Evolutionary conservation across 92 coral and sea anemone genomes (phyloP), one percentile per base, ranked within the genome.

Genomic region (Bergia puertoricense): DNA sequence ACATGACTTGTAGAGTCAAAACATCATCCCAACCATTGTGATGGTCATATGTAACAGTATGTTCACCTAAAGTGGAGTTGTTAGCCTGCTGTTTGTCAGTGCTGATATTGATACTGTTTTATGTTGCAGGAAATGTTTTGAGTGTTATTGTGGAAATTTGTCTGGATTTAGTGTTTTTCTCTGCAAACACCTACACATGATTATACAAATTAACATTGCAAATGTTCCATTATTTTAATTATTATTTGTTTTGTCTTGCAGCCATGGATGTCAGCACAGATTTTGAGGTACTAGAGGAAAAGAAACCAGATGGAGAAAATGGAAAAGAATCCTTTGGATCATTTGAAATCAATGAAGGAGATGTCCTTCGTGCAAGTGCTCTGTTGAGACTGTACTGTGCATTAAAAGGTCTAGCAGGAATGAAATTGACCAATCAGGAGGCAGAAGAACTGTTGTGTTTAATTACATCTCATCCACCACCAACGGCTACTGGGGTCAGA

Each of bases 241-340:
- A 45, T n/a, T 85, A 22, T n/a, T 37, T 36, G 81, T 20, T 69
- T 15, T 65, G 76, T 39, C 30, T n/a, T 44, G 11, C 79, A 96
- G 99, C 99, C 38, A 96, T 96, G 99, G 97, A 95, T 86, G 95
- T 95, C 73, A 92, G 92, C 83, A 96, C 99, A 42, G 99, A 94
- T 84, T 96, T 93, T 90, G 98, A 96, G 69, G 91, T 96, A 7
- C 83, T 96, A 56, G 95, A 95, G 40, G 98, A 93, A 86, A 89
- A 91, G 69, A 86, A 88, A 36, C 92, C 92, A 13, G 51, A 79
- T 41, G 85, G 56, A 48, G 83, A 88, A 23, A 69, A 77, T 16
- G 81, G 77, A 37, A 81, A 84, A 5, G 93, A 91, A 41, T 81
- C 88, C 6, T 81, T 89, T 85, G 98, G 89, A 82, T 79, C 96